Conservation (phyloP, 2,888 invertebrate genomes). For the Chrysolina haemoptera region DNA sequence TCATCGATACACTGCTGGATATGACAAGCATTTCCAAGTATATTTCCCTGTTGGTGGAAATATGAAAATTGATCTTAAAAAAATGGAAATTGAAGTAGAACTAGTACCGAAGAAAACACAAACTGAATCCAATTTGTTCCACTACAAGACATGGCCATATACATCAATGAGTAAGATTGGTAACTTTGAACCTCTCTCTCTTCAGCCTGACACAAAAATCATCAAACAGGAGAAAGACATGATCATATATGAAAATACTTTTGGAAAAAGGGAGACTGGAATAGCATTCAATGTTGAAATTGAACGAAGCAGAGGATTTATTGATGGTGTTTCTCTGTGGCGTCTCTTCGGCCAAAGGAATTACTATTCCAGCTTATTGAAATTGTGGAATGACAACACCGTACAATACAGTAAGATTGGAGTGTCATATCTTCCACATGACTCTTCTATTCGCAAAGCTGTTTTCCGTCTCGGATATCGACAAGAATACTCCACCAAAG, state of each 20-base stretch:
- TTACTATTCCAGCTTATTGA: constrained; percentile 53
- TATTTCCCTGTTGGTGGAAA: constrained; percentile 72
- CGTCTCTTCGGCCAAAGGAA: constrained; percentile 59
- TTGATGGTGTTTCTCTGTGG: constrained; percentile 65
- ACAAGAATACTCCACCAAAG: constrained; percentile 49
- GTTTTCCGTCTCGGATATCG: constrained; percentile 51
- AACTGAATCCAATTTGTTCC: constrained; percentile 72
- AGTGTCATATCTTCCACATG: constrained; percentile 66
- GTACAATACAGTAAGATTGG: constrained; percentile 71
- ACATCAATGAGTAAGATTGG: constrained; percentile 75
- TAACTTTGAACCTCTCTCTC: constrained; percentile 71
- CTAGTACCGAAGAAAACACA: constrained; percentile 71
- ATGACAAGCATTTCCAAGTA: constrained; percentile 75
- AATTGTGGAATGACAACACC: constrained; percentile 67
- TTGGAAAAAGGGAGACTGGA: constrained; percentile 72
- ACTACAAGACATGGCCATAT: constrained; percentile 78
- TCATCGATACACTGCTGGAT: constrained; percentile 74
- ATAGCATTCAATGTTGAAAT: constrained; percentile 73
- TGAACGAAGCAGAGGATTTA: constrained; percentile 71
- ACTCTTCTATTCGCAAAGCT: constrained; percentile 50
- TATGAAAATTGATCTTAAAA: constrained; percentile 70
- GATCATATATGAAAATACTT: constrained; percentile 59
- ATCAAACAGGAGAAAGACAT: constrained; percentile 62
- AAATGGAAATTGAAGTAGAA: constrained; percentile 70
- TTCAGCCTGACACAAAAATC: constrained; percentile 70